Evolutionary conservation across 1,140 invertebrate genomes (phyloP).

Genomic region (Oppia nitens): DNA sequence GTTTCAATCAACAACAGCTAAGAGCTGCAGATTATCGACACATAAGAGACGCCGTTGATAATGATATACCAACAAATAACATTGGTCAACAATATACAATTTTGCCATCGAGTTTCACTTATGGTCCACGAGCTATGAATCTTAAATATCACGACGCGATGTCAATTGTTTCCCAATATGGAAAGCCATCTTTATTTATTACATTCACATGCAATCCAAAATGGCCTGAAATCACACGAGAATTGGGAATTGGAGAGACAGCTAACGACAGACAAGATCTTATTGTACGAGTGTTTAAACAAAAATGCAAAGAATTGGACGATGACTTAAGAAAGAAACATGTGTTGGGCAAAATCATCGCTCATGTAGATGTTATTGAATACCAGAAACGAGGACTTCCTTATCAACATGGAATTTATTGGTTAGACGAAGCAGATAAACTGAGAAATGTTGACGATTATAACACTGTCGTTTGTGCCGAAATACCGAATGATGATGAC

Average conservation of each 20-base stretch:
- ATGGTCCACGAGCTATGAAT: conserved; percentile 9
- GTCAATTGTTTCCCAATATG: conserved; percentile 24
- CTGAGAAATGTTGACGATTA: conserved; percentile 4
- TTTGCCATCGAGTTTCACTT: conserved; percentile 16
- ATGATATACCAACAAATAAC: neutral
- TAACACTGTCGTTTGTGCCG: conserved; percentile 16
- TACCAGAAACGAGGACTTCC: conserved; percentile 33
- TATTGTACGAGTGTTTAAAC: conserved; percentile 27
- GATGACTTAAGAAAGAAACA: conserved; percentile 20
- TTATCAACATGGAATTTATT: conserved; percentile 29
- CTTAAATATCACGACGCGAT: conserved; percentile 25
- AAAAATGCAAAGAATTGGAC: conserved; percentile 26
- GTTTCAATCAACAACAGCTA: conserved; percentile 12
- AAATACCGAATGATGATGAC: conserved; percentile 17
- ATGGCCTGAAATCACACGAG: conserved; percentile 32
- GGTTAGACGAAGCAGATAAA: conserved; percentile 7
- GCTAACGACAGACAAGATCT: conserved; percentile 27
- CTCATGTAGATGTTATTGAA: conserved; percentile 26
- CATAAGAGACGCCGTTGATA: conserved; percentile 13
- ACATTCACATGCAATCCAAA: conserved; percentile 34
- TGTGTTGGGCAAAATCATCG: conserved; percentile 10
- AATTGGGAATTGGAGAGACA: conserved; percentile 23
- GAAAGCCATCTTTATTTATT: conserved; percentile 30
- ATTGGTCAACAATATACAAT: conserved; percentile 6
- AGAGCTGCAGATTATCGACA: conserved; percentile 17